These are phyloP conservation scores for Linepithema humile DNA, from an alignment of 1,140 invertebrate species.

Conservation along the genomic window DNA sequence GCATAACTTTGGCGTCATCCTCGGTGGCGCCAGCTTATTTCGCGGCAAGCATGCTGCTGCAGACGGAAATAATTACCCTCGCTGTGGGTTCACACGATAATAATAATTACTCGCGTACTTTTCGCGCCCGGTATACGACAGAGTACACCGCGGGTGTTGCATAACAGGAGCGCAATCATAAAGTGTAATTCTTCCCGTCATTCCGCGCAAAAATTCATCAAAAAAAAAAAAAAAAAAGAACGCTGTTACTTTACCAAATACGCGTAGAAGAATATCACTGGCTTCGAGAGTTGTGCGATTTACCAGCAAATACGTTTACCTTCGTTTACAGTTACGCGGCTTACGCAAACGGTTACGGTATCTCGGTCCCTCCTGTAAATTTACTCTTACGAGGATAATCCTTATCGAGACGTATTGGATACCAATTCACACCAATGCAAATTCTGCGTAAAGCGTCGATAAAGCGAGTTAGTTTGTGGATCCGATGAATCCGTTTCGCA, in stretches of 20 bases:
- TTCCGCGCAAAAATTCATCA: background rate
- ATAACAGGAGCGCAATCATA: constrained; percentile 38
- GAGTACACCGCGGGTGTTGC: background rate
- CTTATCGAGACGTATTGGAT: constrained; percentile 39
- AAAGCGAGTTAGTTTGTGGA: constrained; percentile 34
- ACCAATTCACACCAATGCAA: constrained; percentile 35
- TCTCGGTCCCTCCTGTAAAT: constrained; percentile 42
- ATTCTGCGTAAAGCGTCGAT: constrained; percentile 21
- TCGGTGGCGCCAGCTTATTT: constrained; percentile 48
- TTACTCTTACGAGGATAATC: constrained; percentile 39
- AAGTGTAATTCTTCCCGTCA: constrained; percentile 32
- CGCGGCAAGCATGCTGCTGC: constrained; percentile 73
- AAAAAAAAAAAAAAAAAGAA: background rate
- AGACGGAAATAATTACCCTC: constrained; percentile 81
- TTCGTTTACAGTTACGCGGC: constrained; percentile 12
- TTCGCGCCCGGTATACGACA: constrained; percentile 55
- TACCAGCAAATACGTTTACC: constrained; percentile 22
- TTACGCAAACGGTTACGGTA: background rate
- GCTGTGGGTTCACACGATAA: constrained; percentile 80
- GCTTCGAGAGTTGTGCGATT: background rate
- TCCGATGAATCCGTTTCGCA: constrained; percentile 5
- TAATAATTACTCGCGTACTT: constrained; percentile 80
- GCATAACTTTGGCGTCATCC: constrained; percentile 66
- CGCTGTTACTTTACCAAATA: background rate
- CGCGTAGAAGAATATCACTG: background rate